Conservation (phyloP, 2,113 vertebrate genomes). For the Halcyon senegalensis region DNA sequence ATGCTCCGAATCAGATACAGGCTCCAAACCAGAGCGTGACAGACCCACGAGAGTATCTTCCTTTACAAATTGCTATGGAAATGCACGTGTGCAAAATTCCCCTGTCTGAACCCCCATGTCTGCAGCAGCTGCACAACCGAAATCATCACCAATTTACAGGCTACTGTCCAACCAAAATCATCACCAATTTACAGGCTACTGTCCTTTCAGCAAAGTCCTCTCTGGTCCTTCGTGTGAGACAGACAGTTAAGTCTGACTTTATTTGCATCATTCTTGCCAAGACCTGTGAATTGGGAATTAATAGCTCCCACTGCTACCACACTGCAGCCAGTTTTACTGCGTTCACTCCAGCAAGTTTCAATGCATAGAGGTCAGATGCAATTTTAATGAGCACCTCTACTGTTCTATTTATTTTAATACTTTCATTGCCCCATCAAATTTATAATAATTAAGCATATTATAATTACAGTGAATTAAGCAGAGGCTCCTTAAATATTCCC, state of each 20-base stretch:
- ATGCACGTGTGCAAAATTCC: not conserved
- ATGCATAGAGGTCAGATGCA: constrained; percentile 37
- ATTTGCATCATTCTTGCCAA: constrained; percentile 9
- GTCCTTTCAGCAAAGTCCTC: constrained; percentile 4
- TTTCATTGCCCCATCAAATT: constrained; percentile 61
- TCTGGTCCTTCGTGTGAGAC: not conserved
- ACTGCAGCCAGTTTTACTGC: not conserved
- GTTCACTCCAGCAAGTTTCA: not conserved
- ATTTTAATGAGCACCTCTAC: constrained; percentile 61
- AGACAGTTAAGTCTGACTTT: not conserved
- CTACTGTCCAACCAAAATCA: constrained; percentile 29
- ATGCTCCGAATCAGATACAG: rapidly evolving
- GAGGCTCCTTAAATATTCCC: constrained; percentile 26
- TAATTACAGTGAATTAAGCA: constrained; percentile 63
- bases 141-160: constrained; percentile 1
- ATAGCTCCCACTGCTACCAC: not conserved
- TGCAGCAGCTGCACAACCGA: constrained; percentile 23
- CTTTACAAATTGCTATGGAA: not conserved
- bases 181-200: not conserved
- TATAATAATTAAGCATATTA: constrained; percentile 57
- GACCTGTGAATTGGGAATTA: constrained; percentile 18
- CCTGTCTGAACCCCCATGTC: not conserved
- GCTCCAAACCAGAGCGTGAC: not conserved
- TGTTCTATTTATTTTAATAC: constrained; percentile 64
- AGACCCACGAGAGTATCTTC: not conserved